Evolutionary conservation across 2,888 invertebrate species (phyloP).

Genomic region (Aspidiotus destructor): DNA sequence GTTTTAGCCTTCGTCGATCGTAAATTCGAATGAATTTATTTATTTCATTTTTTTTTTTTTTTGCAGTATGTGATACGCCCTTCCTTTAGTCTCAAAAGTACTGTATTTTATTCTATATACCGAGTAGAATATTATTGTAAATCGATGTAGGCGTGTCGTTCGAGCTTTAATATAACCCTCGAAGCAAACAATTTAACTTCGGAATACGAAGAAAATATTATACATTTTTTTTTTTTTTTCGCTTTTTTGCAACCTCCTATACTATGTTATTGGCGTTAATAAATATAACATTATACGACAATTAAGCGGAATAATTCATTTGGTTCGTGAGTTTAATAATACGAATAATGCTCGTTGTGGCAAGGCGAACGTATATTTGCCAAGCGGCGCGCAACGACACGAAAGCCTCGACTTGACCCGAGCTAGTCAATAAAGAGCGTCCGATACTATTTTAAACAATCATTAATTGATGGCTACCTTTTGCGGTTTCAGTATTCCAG

Average conservation of each 20-base stretch:
- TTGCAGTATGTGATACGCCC: no score
- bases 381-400: no score
- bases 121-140: not conserved
- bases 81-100: not conserved
- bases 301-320: slow-evolving; percentile 25
- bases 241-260: not conserved
- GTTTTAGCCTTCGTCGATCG: slow-evolving; percentile 22
- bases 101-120: not conserved
- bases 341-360: no score
- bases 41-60: slow-evolving; percentile 20
- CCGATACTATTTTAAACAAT: no score
- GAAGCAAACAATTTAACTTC: not conserved
- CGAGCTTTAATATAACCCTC: not conserved
- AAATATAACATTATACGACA: slow-evolving; percentile 27
- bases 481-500: no score
- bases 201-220: no score
- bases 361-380: no score
- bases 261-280: slow-evolving; percentile 21
- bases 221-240: no score
- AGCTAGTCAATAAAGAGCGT: no score
- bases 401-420: no score
- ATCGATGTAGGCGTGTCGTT: slow-evolving; percentile 1
- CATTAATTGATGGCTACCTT: no score
- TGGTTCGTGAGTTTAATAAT: not conserved
- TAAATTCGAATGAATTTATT: slow-evolving; percentile 24